Evolutionary conservation across 2,797 vertebrate species (phyloP).

Genomic region (Poeciliopsis gracilis): DNA sequence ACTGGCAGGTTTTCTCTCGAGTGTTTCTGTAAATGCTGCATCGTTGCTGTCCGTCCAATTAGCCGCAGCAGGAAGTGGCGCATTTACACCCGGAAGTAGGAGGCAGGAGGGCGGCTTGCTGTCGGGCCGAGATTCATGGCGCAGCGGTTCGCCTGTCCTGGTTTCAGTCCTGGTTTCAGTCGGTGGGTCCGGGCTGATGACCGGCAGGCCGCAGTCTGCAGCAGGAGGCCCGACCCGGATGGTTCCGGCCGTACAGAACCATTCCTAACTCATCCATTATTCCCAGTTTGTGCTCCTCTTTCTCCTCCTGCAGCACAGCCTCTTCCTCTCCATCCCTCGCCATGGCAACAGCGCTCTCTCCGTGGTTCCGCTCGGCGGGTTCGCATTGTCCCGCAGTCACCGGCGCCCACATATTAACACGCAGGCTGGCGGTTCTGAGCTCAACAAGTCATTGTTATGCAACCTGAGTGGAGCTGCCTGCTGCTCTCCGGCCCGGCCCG

Average conservation of each 20-base stretch:
- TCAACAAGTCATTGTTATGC: conserved; percentile 77
- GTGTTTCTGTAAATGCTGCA: conserved; percentile 25
- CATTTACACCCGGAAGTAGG: conserved; percentile 14
- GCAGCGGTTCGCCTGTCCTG: not conserved
- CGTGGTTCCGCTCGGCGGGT: conserved; percentile 69
- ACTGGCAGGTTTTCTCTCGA: not conserved
- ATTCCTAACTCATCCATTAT: conserved; percentile 77
- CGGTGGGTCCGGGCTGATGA: conserved; percentile 55
- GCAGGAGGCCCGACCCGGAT: too few species aligned
- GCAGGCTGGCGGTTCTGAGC: conserved; percentile 71
- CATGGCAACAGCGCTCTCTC: conserved; percentile 77
- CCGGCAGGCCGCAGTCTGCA: too few species aligned
- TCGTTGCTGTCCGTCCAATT: conserved; percentile 13
- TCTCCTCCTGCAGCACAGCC: conserved; percentile 52
- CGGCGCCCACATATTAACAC: conserved; percentile 80
- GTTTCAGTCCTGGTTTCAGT: conserved; percentile 46
- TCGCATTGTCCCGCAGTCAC: conserved; percentile 77
- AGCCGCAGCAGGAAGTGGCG: conserved; percentile 2
- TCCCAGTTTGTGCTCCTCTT: conserved; percentile 62
- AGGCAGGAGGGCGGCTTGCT: not conserved
- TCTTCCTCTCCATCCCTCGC: conserved; percentile 63
- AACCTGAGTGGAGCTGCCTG: conserved; percentile 73
- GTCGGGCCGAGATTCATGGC: conserved; percentile 16
- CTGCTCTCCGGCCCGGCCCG: conserved; percentile 54
- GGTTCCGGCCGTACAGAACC: conserved; percentile 58